Conservation (phyloP, 2,888 invertebrate species). For the Iselma pallidipennis region DNA sequence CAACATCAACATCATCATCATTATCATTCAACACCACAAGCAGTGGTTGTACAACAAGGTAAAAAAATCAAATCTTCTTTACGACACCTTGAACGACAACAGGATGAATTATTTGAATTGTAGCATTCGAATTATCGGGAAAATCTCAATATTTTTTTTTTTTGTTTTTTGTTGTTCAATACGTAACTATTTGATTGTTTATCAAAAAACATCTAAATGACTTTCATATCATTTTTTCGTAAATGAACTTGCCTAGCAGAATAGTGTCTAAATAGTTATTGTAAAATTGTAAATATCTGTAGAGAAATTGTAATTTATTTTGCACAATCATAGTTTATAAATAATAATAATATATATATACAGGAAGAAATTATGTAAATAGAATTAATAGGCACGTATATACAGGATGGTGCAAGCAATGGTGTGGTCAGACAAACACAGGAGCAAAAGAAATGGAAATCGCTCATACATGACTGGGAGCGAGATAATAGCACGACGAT, state of each 20-base stretch:
- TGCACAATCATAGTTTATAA: background rate
- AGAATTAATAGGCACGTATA: background rate
- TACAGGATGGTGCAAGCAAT: too few relatives aligned
- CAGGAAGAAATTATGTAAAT: background rate
- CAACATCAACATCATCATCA: constrained; percentile 17
- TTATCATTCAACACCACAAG: constrained; percentile 37
- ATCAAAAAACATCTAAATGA: background rate
- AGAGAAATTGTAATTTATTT: background rate
- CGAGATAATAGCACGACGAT: too few relatives aligned
- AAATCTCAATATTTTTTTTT: background rate
- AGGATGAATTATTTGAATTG: constrained; percentile 91
- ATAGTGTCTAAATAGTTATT: background rate
- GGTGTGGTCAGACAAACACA: too few relatives aligned
- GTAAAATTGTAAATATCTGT: constrained; percentile 6
- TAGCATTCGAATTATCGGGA: constrained; percentile 64
- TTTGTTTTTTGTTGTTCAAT: background rate
- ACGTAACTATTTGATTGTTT: background rate
- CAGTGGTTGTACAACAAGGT: constrained; percentile 77
- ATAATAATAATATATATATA: background rate
- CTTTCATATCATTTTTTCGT: constrained; percentile 13
- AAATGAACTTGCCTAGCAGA: constrained; percentile 5
- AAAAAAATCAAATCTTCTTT: constrained; percentile 79
- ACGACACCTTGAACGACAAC: constrained; percentile 79
- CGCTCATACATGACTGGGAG: too few relatives aligned
- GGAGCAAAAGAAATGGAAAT: too few relatives aligned